These are phyloP conservation scores for Dinothrombium tinctorium DNA, from an alignment of 1,140 invertebrate genomes.

Conservation along the genomic window DNA sequence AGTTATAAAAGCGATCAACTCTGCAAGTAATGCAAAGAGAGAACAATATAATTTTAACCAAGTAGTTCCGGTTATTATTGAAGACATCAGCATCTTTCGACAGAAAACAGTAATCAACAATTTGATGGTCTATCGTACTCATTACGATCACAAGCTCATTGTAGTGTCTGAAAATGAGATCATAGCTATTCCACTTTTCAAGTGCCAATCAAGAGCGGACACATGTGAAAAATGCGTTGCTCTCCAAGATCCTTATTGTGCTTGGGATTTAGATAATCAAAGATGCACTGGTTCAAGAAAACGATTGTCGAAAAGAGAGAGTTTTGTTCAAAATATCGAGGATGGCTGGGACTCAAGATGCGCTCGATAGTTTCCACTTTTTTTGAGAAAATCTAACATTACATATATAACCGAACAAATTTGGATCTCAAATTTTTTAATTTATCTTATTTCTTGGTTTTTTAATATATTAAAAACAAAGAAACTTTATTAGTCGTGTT, in stretches of 20 bases:
- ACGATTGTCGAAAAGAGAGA: conserved; percentile 14
- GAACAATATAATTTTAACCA: conserved; percentile 7
- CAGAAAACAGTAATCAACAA: conserved; percentile 41
- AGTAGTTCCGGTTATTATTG: conserved; percentile 39
- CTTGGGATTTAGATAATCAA: conserved; percentile 54
- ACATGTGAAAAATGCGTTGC: conserved; percentile 66
- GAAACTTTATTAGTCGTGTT: too few relatives aligned
- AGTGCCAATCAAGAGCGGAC: conserved; percentile 32
- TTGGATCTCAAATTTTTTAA: too few relatives aligned
- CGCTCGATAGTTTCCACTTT: too few relatives aligned
- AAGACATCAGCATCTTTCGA: conserved; percentile 51
- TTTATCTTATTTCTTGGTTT: too few relatives aligned
- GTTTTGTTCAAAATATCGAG: conserved; percentile 16
- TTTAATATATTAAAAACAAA: too few relatives aligned
- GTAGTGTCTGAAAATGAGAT: conserved; percentile 69
- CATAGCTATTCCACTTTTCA: conserved; percentile 55
- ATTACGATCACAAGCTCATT: conserved; percentile 50
- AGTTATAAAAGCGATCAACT: conserved; percentile 69
- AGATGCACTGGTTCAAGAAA: conserved; percentile 14
- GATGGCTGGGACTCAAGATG: conserved; percentile 15
- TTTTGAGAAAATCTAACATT: too few relatives aligned
- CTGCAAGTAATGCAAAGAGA: conserved; percentile 22
- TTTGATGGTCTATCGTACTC: conserved; percentile 36
- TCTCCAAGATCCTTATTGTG: conserved; percentile 90
- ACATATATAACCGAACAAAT: too few relatives aligned